Conservation (phyloP, 2,113 vertebrate genomes). For the Brachypodius melanocephalos region DNA sequence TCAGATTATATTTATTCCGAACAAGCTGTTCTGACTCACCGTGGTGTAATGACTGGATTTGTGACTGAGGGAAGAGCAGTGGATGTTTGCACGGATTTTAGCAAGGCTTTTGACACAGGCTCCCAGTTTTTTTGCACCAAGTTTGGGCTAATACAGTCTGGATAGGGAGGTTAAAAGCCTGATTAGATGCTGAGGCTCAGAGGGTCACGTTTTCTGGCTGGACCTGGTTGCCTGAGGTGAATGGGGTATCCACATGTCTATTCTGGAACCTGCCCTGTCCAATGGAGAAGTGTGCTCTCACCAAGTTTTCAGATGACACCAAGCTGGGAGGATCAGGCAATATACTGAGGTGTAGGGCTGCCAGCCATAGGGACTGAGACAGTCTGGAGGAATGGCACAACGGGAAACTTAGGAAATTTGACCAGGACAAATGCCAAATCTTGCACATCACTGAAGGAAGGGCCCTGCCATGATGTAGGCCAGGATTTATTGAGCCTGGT, state of each 20-base stretch:
- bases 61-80: background rate
- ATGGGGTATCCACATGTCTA: accelerated
- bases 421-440: background rate
- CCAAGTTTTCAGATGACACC: background rate
- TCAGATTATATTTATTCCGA: background rate
- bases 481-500: background rate
- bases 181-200: background rate
- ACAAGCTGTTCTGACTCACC: background rate
- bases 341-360: background rate
- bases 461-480: background rate
- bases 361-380: background rate
- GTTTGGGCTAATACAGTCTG: background rate
- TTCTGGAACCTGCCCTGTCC: background rate
- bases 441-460: background rate
- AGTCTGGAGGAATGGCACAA: background rate
- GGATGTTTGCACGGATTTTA: background rate
- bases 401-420: background rate
- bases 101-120: background rate
- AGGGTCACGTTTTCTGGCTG: accelerated
- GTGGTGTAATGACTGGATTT: background rate
- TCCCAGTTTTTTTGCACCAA: background rate
- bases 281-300: background rate
- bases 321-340: background rate
- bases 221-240: background rate
- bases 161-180: background rate